A percentile compares a stretch with the other conserved stretches of the same genome.
Evolutionary conservation across 2,888 invertebrate species (phyloP).

Genomic region (Sylvicola cinctus): DNA sequence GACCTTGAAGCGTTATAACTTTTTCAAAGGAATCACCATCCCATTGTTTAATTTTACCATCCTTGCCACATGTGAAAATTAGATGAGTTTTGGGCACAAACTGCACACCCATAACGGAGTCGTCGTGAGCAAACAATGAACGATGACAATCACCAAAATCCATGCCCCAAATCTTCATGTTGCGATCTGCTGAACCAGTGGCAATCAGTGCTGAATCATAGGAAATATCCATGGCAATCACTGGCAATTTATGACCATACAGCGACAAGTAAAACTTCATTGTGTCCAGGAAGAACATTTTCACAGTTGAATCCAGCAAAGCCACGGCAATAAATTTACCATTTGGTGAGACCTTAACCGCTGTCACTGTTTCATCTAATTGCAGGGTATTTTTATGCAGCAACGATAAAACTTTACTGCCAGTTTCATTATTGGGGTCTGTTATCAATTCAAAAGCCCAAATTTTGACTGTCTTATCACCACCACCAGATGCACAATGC

Average conservation of each 20-base stretch:
- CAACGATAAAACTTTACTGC: slow-evolving; percentile 47
- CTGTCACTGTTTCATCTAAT: slow-evolving; percentile 70
- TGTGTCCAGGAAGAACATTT: slow-evolving; percentile 84
- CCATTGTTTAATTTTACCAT: slow-evolving; percentile 92
- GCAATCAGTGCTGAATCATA: slow-evolving; percentile 69
- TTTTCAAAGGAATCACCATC: slow-evolving; percentile 83
- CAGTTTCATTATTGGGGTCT: slow-evolving; percentile 40
- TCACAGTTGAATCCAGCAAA: slow-evolving; percentile 80
- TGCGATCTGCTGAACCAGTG: slow-evolving; percentile 90
- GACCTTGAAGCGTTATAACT: slow-evolving; percentile 75
- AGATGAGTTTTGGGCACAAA: slow-evolving; percentile 85
- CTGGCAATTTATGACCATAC: slow-evolving; percentile 92
- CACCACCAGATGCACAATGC: slow-evolving; percentile 68
- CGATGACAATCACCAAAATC: slow-evolving; percentile 97
- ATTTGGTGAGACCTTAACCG: slow-evolving; percentile 66
- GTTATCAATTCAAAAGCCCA: slow-evolving; percentile 82
- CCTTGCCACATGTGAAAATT: slow-evolving; percentile 84
- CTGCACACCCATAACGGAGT: slow-evolving; percentile 71
- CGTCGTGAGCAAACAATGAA: slow-evolving; percentile 90
- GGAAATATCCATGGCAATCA: slow-evolving; percentile 82
- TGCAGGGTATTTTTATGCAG: slow-evolving; percentile 65
- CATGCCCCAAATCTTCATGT: slow-evolving; percentile 94
- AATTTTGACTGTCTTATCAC: slow-evolving; percentile 76
- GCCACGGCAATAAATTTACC: slow-evolving; percentile 75
- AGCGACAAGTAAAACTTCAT: slow-evolving; percentile 89